Base-by-base conservation (phyloP, 2,113 vertebrate genomes). In the Promerops cafer region DNA sequence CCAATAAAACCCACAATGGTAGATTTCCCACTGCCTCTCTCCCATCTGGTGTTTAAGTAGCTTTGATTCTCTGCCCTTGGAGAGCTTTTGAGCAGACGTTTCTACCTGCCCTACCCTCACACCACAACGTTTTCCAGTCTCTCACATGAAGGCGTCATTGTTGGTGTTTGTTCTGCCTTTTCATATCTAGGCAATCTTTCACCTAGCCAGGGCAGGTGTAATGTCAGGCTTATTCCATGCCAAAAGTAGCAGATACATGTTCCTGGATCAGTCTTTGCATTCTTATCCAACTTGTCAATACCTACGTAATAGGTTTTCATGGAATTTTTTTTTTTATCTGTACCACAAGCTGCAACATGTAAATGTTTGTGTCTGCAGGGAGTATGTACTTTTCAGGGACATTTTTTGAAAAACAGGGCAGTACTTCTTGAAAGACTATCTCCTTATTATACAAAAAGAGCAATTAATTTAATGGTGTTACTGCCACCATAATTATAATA, bases 261-360 rank as follows among this genome's bases (percentile, higher is more conserved):
- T 91, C 50, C 78, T 91, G 90, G 81, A 93, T 92, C 13, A 3
- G 63, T 68, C 35, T 91, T 87, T 93, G 39, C 86, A 87, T 96
- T 94, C 93, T 96, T 93, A 97, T 93, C 94, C 93, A 75, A 23
- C 53, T 94, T 93, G 94, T 94, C 93, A 83, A 79, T 96, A 91
- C 6, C 1, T 90, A 94, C 18, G 53, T 92, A 92, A 92, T 94
- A 37, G 37, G 60, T 94, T 97, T 94, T 93, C 89, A 74, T 72
- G 71, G 56, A 95, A 8, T 56, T 79, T 93, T 75, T 89, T 89
- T 90, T 91, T 88, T 77, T 37, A 90, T 90, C 93, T 86, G 15
- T 93, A 72, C 77, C 95, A 94, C 53, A 6, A 94, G 87, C 89
- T 95, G 52, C 76, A 95, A 93, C 92, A 77, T 80, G 84, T 74